Percentiles rank a stretch among this genome's conserved stretches.
phyloP scores from a whole-genome alignment of 2,797 vertebrate species.

The Sebastes hubbsi region DNA sequence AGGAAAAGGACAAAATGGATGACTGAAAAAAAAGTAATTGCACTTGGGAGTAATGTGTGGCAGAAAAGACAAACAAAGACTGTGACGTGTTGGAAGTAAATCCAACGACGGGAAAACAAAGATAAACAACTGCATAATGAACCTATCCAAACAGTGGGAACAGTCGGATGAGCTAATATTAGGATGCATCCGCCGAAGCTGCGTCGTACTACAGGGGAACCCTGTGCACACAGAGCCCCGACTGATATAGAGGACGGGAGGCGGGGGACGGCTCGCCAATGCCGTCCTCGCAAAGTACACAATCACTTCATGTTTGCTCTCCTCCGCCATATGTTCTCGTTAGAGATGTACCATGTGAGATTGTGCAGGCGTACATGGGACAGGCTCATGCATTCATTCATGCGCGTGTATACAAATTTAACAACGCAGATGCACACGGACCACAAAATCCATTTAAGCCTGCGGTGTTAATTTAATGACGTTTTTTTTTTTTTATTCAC shows the following conservation, averaged over 20 bases:
- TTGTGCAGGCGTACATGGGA: neutral
- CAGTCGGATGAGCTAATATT: neutral
- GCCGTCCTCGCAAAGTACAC: neutral
- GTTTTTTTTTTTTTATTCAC: neutral
- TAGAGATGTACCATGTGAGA: constrained; percentile 16
- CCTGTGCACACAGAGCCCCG: neutral
- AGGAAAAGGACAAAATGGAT: neutral
- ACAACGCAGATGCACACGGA: neutral
- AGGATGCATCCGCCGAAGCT: neutral
- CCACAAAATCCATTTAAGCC: constrained; percentile 3
- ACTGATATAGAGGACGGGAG: constrained; percentile 32
- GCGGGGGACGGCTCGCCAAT: neutral
- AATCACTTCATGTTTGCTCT: constrained; percentile 24
- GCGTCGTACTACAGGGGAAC: neutral
- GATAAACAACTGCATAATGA: constrained; percentile 30
- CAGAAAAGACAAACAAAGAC: constrained; percentile 16
- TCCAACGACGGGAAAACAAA: neutral
- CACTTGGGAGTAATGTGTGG: neutral
- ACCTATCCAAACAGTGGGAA: constrained; percentile 4
- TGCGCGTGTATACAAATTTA: neutral
- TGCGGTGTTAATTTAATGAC: constrained; percentile 24
- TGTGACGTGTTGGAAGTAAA: neutral
- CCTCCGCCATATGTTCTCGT: constrained; percentile 47
- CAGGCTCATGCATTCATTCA: neutral
- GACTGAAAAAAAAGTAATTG: neutral